phyloP scores from a whole-genome alignment of 2,113 vertebrate genomes.

The Pipra filicauda region DNA sequence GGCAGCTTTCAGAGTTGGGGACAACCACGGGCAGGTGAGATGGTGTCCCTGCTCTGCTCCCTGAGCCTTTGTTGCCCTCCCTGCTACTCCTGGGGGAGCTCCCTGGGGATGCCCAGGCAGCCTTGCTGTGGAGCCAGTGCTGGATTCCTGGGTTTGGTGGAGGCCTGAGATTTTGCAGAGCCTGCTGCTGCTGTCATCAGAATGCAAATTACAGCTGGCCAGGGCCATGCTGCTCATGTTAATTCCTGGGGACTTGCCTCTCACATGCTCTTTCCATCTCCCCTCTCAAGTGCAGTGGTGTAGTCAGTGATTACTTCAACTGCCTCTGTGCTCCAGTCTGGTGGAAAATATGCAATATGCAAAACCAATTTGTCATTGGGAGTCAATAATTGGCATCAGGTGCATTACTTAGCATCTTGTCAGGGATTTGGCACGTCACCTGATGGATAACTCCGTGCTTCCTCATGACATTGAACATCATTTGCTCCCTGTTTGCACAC shows the following conservation, averaged over 20 bases:
- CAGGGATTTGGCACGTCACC: neutral
- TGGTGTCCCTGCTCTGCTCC: neutral
- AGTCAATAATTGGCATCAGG: conserved; percentile 40
- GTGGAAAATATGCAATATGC: neutral
- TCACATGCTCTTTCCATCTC: neutral
- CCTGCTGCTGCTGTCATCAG: neutral
- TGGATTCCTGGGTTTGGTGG: neutral
- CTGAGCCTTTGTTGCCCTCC: fast-evolving
- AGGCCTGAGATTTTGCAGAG: neutral
- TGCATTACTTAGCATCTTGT: conserved; percentile 38
- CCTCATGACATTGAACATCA: neutral
- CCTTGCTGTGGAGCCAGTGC: fast-evolving
- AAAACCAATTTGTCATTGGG: conserved; percentile 36
- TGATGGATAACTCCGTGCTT: conserved; percentile 14
- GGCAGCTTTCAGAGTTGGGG: neutral
- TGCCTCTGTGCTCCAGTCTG: neutral
- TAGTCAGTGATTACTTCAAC: neutral
- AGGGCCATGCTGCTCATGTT: neutral
- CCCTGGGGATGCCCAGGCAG: fast-evolving
- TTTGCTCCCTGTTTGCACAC: neutral
- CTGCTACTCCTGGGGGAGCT: neutral
- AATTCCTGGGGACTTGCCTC: neutral
- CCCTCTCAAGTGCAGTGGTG: neutral
- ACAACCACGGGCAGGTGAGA: fast-evolving
- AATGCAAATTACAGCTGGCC: neutral